Evolutionary conservation across 2,797 vertebrate genomes (phyloP), one percentile per base, ranked within the genome.

Genomic region (Hylomyscus alleni): DNA sequence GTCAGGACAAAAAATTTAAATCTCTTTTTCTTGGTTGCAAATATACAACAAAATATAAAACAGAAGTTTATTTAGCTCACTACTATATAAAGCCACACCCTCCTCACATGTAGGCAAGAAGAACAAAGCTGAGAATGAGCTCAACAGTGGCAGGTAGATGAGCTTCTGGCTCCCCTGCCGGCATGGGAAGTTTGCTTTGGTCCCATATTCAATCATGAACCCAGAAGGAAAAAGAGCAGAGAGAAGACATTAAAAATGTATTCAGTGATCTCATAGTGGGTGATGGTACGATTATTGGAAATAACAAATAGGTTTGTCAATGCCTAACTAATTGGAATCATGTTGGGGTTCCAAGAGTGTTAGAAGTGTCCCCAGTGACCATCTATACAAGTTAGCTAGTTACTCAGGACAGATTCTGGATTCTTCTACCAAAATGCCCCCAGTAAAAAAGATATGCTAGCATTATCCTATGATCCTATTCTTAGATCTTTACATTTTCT

Each of bases 401-500:
- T 37, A 26, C 22, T 13, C 62, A 54, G 47, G 65, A 47, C 37
- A 72, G 44, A 85, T 37, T 1, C 37, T 56, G 17, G 20, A 4
- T 14, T 78, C 47, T 58, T 77, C 29, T 29, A 8, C 24, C 58
- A 52, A 69, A 65, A 62, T 78, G n/a, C 2, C 11, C 4, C 2
- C 44, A 15, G 4, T n/a, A 60, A 58, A 31, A 93, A 37, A 44
- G 8, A 52, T 24, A 29, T 89, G 15, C 26, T 29, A 24, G 24
- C 14, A 3, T 78, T 78, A 81, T 3, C 24, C 3, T 50, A 10
- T 26, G 26, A 3, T 50, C 47, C 24, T 86, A 89, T 62, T 29
- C 37, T 85, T 91, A 31, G 14, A 26, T 69, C 75, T 89, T 85
- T 65, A 94, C 73, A 6, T 88, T 93, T 47, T 75, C 19, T 93